Evolutionary conservation across 2,113 vertebrate species (phyloP).

Genomic region (Cairina moschata): DNA sequence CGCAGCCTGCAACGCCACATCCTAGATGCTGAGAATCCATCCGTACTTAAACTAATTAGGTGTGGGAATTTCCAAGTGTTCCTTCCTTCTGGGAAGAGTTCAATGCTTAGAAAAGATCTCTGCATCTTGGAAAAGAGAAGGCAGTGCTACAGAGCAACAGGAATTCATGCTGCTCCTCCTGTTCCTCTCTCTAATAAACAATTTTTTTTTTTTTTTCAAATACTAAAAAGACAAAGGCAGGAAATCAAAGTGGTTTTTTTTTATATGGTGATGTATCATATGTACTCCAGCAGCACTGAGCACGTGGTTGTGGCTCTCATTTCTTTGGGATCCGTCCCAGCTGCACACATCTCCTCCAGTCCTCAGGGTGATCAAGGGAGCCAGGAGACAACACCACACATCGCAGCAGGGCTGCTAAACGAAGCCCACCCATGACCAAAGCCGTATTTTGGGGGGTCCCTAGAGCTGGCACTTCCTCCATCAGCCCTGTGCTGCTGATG

Average conservation of each 20-base stretch:
- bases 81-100: constrained; percentile 47
- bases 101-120: background rate
- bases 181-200: background rate
- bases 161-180: constrained; percentile 22
- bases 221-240: constrained; percentile 53
- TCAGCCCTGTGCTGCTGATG: background rate
- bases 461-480: background rate
- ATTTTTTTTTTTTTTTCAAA: background rate
- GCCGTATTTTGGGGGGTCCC: background rate
- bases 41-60: background rate
- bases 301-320: background rate
- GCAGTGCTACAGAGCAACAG: background rate
- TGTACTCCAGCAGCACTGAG: background rate
- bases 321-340: background rate
- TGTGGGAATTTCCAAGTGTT: constrained; percentile 32
- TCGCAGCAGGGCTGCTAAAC: background rate
- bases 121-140: background rate
- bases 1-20: background rate
- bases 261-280: background rate
- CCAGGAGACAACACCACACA: background rate
- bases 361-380: background rate
- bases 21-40: constrained; percentile 15
- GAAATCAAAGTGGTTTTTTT: constrained; percentile 5
- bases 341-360: background rate
- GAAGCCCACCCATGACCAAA: background rate